Evolutionary conservation across 2,797 vertebrate genomes (phyloP).

Genomic region (Schizothorax lantsangensis): DNA sequence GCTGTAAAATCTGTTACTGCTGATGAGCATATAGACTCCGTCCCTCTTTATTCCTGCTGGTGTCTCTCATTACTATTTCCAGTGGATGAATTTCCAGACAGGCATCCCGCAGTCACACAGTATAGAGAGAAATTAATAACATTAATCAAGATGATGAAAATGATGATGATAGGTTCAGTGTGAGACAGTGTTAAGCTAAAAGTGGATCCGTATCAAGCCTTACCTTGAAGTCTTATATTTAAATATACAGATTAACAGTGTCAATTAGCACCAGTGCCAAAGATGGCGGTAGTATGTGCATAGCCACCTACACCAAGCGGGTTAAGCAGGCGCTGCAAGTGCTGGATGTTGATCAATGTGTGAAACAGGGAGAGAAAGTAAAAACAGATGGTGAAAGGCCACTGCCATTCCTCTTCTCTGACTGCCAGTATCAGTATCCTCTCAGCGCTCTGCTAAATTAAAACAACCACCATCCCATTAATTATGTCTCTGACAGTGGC

Average conservation of each 20-base stretch:
- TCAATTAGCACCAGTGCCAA: constrained; percentile 44
- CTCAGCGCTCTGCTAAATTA: constrained; percentile 83
- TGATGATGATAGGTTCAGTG: constrained; percentile 68
- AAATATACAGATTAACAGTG: constrained; percentile 58
- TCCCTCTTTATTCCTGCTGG: constrained; percentile 20
- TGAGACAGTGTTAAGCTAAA: constrained; percentile 71
- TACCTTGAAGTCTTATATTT: constrained; percentile 60
- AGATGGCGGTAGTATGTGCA: constrained; percentile 13
- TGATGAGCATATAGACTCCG: constrained; percentile 15
- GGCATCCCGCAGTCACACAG: constrained; percentile 52
- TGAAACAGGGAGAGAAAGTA: constrained; percentile 65
- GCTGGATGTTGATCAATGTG: constrained; percentile 79
- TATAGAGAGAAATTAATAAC: constrained; percentile 72
- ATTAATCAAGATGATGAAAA: constrained; percentile 73
- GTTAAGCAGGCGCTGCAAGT: constrained; percentile 58
- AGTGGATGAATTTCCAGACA: constrained; percentile 54
- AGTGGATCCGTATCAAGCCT: constrained; percentile 62
- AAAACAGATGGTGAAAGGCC: constrained; percentile 80
- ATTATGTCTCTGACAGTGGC: constrained; percentile 79
- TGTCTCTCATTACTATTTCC: constrained; percentile 40
- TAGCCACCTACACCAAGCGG: constrained; percentile 28
- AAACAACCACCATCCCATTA: constrained; percentile 84
- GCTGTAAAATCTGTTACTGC: constrained; percentile 5
- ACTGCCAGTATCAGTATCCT: constrained; percentile 79
- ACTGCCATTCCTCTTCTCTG: constrained; percentile 80